Conservation (phyloP, 2,888 invertebrate genomes). For the Pasiphila rectangulata region DNA sequence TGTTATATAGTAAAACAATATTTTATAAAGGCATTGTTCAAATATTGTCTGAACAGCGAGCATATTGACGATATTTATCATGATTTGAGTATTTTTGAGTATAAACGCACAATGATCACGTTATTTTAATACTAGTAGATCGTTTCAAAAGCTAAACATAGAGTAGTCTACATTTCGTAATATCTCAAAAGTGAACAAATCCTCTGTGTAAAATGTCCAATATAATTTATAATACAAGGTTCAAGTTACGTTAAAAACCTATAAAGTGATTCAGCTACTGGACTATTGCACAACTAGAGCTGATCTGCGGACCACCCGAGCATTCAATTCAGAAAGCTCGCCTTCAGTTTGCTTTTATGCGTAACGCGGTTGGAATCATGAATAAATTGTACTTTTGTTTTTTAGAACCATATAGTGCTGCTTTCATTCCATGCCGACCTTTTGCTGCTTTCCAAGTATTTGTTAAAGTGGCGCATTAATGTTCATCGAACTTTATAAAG, state of each 20-base stretch:
- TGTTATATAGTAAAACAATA: no score
- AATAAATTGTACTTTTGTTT: conserved; percentile 27
- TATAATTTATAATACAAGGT: background rate
- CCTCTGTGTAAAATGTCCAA: no score
- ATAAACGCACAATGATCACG: no score
- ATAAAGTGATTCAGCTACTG: conserved; percentile 1
- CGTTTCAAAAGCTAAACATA: no score
- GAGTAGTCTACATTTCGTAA: no score
- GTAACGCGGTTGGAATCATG: conserved; percentile 24
- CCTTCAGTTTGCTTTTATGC: conserved; percentile 27
- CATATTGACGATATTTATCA: no score
- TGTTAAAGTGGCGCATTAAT: background rate
- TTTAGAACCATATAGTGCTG: conserved; percentile 20
- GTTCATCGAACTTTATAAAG: background rate
- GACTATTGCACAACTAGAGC: conserved; percentile 23
- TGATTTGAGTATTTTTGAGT: background rate
- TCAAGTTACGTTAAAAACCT: background rate
- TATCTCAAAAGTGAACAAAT: no score
- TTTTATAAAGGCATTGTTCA: no score
- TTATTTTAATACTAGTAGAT: no score
- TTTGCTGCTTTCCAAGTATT: background rate
- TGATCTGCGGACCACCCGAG: conserved; percentile 42
- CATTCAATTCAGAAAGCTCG: conserved; percentile 28
- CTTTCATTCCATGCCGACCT: background rate
- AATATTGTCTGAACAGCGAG: no score